Evolutionary conservation across 2,888 invertebrate species (phyloP).

Genomic region (Vandiemenella viatica): DNA sequence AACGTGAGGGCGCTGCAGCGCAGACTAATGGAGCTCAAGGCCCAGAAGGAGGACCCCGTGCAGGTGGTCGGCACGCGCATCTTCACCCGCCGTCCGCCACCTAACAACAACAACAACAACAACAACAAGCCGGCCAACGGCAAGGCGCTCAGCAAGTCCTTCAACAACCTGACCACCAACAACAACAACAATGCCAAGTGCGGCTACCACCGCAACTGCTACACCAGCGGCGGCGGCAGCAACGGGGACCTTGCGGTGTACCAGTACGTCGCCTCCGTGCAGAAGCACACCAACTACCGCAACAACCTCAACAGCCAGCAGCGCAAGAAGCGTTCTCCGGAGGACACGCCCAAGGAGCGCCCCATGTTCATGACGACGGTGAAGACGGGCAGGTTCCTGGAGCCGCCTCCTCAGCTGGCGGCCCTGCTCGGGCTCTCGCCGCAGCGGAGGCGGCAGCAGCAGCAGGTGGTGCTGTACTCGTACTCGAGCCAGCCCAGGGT

Average conservation of each 20-base stretch:
- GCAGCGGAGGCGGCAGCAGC: slow-evolving; percentile 11
- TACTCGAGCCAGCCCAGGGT: slow-evolving; percentile 24
- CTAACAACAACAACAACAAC: slow-evolving; percentile 11
- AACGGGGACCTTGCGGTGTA: not conserved
- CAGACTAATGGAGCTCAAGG: not conserved
- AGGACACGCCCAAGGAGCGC: not conserved
- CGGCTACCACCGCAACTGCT: slow-evolving; percentile 16
- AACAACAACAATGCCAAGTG: slow-evolving; percentile 5
- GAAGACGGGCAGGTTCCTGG: slow-evolving; percentile 59
- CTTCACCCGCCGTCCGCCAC: not conserved
- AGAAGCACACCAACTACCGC: not conserved
- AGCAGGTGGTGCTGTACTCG: slow-evolving; percentile 21
- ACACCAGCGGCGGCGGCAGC: not conserved
- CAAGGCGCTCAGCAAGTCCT: slow-evolving; percentile 2
- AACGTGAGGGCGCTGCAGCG: not conserved
- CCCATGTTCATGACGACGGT: slow-evolving; percentile 63
- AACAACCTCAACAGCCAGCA: not conserved
- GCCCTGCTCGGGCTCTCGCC: not conserved
- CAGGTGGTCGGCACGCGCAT: not conserved
- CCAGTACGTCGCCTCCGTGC: not conserved
- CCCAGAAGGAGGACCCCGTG: not conserved
- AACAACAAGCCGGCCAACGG: slow-evolving; percentile 15
- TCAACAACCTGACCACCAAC: slow-evolving; percentile 1
- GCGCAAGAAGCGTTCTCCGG: not conserved
- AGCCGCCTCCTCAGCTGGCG: slow-evolving; percentile 60